A percentile compares a stretch with the other conserved stretches of the same genome.
These are phyloP conservation scores for Melanerpes formicivorus DNA, from an alignment of 2,113 vertebrate genomes.

Conservation along the genomic window DNA sequence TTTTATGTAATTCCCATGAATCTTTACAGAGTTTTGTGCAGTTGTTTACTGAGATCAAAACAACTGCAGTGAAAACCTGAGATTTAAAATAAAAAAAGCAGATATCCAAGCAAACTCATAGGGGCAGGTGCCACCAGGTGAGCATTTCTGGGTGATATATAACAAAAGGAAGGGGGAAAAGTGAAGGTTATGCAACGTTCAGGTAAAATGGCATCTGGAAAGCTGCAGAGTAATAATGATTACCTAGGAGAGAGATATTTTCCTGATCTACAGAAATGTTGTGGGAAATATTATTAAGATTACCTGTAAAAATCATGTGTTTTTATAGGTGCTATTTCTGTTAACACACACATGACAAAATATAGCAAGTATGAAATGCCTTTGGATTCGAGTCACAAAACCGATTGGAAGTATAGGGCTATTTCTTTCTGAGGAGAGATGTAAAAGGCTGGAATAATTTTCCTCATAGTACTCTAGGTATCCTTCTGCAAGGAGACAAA, in stretches of 20 bases:
- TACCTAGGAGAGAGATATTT: not conserved
- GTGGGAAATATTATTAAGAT: not conserved
- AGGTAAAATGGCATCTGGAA: not conserved
- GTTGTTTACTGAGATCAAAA: not conserved
- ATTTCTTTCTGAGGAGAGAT: not conserved
- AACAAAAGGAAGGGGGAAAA: not conserved
- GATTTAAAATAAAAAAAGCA: not conserved
- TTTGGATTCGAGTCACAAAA: not conserved
- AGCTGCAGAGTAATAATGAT: not conserved
- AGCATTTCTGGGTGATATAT: not conserved
- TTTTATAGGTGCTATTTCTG: not conserved
- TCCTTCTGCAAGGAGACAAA: not conserved
- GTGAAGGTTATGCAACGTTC: not conserved
- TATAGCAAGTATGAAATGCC: not conserved
- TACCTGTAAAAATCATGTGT: not conserved
- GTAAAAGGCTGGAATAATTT: not conserved
- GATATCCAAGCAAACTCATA: not conserved
- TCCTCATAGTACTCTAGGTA: not conserved
- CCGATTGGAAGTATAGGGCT: not conserved
- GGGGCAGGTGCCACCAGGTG: not conserved
- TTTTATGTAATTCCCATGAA: not conserved
- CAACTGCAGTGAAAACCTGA: not conserved
- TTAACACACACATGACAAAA: not conserved
- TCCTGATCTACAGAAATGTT: not conserved
- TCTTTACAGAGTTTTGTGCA: not conserved